Conservation (phyloP, 2,113 vertebrate genomes). For the human region DNA sequence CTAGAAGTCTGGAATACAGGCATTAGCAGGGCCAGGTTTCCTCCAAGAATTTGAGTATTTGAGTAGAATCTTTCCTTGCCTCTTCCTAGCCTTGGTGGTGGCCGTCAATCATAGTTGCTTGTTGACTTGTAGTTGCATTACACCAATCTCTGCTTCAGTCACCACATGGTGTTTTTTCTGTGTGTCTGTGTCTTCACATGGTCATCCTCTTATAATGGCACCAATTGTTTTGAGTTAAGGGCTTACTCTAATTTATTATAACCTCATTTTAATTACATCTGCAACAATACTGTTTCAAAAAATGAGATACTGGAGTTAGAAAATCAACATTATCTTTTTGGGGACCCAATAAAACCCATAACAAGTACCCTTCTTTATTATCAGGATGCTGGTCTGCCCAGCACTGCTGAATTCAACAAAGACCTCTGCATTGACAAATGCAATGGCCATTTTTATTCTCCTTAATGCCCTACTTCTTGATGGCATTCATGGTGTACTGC, state of each 20-base stretch:
- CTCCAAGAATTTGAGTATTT: background rate
- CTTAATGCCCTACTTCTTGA: accelerated
- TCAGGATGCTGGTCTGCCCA: background rate
- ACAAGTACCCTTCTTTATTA: background rate
- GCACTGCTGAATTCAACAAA: background rate
- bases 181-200: background rate
- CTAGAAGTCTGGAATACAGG: too few relatives aligned
- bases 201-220: background rate
- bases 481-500: background rate
- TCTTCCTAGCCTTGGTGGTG: background rate
- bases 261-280: background rate
- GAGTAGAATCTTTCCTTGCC: background rate
- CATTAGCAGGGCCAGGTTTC: background rate
- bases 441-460: background rate
- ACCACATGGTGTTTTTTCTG: accelerated
- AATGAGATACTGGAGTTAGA: background rate
- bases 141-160: background rate
- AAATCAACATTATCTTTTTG: background rate
- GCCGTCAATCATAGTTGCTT: background rate
- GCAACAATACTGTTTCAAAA: background rate
- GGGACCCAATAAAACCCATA: background rate
- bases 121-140: accelerated
- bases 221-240: background rate
- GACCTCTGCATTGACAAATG: accelerated
- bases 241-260: too few relatives aligned